These are phyloP conservation scores for Macrosiphum euphorbiae DNA, from an alignment of 2,888 invertebrate genomes.

Conservation along the genomic window DNA sequence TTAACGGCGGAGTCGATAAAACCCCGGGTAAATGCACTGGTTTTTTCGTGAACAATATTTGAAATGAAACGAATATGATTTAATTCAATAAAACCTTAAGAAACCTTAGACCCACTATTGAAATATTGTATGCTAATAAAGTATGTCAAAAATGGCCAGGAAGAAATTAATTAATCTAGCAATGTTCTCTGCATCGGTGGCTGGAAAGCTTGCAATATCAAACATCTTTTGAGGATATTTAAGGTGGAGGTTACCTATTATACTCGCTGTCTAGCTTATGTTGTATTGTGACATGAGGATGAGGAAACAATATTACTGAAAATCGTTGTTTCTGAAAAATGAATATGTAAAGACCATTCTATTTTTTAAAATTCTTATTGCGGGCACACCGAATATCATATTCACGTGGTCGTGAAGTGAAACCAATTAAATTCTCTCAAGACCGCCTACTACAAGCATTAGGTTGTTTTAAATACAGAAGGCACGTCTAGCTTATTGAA, in stretches of 20 bases:
- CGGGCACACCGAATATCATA: constrained; percentile 49
- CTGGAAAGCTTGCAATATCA: not conserved
- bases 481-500: constrained; percentile 36
- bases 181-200: not conserved
- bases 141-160: not conserved
- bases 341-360: not conserved
- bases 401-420: constrained; percentile 62
- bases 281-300: not conserved
- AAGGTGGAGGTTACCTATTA: not conserved
- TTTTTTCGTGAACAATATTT: not conserved
- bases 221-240: not conserved
- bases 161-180: not conserved
- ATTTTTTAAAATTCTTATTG: not conserved
- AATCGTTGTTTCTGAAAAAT: constrained; percentile 37
- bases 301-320: not conserved
- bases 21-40: not conserved
- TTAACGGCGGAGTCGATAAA: too few relatives aligned
- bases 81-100: not conserved
- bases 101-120: not conserved
- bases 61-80: not conserved
- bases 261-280: not conserved
- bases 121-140: not conserved
- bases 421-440: constrained; percentile 62
- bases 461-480: constrained; percentile 40
- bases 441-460: constrained; percentile 22